These are phyloP conservation scores for Pempheris klunzingeri DNA, from an alignment of 2,797 vertebrate genomes.

Conservation along the genomic window DNA sequence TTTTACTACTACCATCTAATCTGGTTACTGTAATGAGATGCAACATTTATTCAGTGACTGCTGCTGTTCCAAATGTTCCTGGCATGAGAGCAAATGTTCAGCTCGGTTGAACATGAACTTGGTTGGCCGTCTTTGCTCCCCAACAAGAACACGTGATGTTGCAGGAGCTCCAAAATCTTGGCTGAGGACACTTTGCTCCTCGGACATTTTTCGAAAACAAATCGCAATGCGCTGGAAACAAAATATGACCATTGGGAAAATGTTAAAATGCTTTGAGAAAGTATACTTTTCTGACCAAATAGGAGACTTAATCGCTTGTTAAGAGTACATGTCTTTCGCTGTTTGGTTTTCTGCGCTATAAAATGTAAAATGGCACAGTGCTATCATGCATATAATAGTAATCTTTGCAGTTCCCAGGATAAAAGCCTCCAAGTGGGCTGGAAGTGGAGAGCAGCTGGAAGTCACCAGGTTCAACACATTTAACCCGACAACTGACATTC, in stretches of 20 bases:
- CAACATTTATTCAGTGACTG: conserved; percentile 2
- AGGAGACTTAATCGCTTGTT: conserved; percentile 16
- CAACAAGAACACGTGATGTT: conserved; percentile 14
- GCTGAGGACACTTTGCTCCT: conserved; percentile 8
- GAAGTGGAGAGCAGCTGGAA: conserved; percentile 3
- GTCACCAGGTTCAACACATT: conserved; percentile 16
- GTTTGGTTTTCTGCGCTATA: conserved; percentile 17
- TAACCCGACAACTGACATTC: not conserved
- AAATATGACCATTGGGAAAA: conserved; percentile 9
- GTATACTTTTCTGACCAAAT: conserved; percentile 6
- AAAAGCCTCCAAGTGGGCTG: conserved; percentile 23
- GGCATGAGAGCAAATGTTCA: conserved; percentile 33
- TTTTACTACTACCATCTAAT: conserved; percentile 17
- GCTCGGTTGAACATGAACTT: conserved; percentile 44
- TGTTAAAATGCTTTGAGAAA: conserved; percentile 4
- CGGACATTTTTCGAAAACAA: conserved; percentile 18
- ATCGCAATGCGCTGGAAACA: conserved; percentile 12
- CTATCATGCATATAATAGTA: conserved; percentile 27
- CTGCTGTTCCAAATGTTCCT: conserved; percentile 10
- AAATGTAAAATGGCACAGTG: conserved; percentile 30
- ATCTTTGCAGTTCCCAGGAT: not conserved
- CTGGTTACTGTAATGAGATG: conserved; percentile 23
- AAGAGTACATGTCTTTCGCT: not conserved
- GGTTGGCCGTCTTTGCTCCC: conserved; percentile 9
- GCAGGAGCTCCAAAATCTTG: conserved; percentile 11